These are phyloP conservation scores for Leucozona laternaria DNA, from an alignment of 2,888 invertebrate species.

Conservation along the genomic window DNA sequence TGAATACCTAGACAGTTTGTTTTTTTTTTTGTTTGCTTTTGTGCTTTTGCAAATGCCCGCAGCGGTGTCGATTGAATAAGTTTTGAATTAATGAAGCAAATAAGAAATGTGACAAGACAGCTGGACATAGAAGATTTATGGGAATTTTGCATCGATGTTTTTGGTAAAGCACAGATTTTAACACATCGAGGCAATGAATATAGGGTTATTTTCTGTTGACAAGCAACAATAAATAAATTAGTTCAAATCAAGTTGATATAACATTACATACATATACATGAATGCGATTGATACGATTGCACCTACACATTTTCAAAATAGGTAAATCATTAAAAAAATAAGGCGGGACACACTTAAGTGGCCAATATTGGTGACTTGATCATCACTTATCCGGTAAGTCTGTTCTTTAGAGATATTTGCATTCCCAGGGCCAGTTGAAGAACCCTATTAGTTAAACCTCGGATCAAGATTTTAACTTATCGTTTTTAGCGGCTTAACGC, in stretches of 20 bases:
- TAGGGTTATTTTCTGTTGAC: neutral
- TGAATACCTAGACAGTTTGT: neutral
- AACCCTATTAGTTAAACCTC: no score
- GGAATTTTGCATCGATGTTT: slow-evolving; percentile 39
- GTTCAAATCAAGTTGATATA: neutral
- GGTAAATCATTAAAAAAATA: no score
- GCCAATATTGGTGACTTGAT: no score
- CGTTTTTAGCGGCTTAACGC: no score
- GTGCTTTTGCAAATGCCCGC: neutral
- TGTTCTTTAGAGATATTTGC: no score
- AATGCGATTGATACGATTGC: no score
- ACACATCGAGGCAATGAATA: neutral
- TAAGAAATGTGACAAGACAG: slow-evolving; percentile 49
- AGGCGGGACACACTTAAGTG: no score
- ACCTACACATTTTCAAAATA: no score
- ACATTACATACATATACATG: no score
- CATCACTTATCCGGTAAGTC: no score
- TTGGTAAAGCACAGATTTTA: neutral
- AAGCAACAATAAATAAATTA: slow-evolving; percentile 5
- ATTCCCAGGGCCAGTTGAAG: no score
- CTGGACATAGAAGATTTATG: slow-evolving; percentile 53
- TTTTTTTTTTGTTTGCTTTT: neutral
- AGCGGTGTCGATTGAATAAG: slow-evolving; percentile 16
- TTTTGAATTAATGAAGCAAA: slow-evolving; percentile 38
- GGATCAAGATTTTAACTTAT: no score